phyloP scores from a whole-genome alignment of 37 sponge, comb jelly and placozoan genomes.

The Amphimedon queenslandica region DNA sequence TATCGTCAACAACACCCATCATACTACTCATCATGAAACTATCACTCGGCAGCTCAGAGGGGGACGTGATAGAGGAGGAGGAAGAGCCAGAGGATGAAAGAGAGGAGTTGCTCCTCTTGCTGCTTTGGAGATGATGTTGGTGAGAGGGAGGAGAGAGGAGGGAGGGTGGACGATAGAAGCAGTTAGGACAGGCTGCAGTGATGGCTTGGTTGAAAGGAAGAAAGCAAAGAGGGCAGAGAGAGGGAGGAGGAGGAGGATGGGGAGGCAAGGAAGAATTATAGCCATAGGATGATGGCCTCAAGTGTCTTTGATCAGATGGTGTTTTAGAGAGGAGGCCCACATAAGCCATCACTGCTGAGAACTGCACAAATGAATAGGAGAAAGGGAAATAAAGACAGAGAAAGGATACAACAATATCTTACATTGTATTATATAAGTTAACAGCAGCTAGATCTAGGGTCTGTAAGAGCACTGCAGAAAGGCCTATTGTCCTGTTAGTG shows the following conservation, averaged over 20 bases:
- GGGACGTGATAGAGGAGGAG: too few species aligned
- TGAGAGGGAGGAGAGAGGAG: not conserved
- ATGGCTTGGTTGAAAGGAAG: slow-evolving; percentile 3
- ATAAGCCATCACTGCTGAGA: too few species aligned
- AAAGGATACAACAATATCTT: too few species aligned
- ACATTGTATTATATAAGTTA: too few species aligned
- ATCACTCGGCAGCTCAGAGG: not conserved
- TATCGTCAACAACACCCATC: slow-evolving; percentile 27
- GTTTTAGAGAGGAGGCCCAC: slow-evolving; percentile 9
- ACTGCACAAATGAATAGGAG: too few species aligned
- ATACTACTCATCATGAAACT: slow-evolving; percentile 38
- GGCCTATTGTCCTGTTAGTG: too few species aligned
- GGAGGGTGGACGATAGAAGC: slow-evolving; percentile 7
- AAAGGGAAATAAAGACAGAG: too few species aligned
- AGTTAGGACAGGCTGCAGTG: slow-evolving; percentile 11
- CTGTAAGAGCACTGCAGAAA: too few species aligned
- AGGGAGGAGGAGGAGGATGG: too few species aligned
- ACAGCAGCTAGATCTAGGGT: too few species aligned
- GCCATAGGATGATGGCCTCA: not conserved
- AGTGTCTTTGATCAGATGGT: not conserved
- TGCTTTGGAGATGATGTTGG: too few species aligned
- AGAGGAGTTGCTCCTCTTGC: too few species aligned
- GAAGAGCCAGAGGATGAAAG: not conserved
- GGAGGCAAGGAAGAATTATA: not conserved
- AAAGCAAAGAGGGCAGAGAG: slow-evolving; percentile 25